Evolutionary conservation across 2,888 invertebrate species (phyloP), one percentile per base, ranked within the genome.

Genomic region (Agriopis leucophaearia): DNA sequence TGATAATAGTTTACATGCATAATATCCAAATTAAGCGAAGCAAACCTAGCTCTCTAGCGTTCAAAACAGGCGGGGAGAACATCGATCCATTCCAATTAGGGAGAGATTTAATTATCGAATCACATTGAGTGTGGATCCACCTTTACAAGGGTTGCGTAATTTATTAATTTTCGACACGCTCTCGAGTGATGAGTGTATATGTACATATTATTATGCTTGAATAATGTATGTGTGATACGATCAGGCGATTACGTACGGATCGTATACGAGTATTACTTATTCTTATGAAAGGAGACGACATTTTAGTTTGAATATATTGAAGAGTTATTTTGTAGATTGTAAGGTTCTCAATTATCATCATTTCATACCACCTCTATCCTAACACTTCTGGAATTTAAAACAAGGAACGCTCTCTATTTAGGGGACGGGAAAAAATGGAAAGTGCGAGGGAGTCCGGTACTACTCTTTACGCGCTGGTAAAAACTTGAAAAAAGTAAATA

Each of bases 51-150:
- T 60, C 45, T 15, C 47, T 48, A 48, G 47, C 12, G 35, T 55
- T 44, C 50, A 52, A 55, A 58, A 54, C 48, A 54, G 57, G 27
- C 51, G 54, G 27, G n/a, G 61, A 45, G 60, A 63, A 64, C 72
- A 76, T 79, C 80, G 78, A 81, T 78, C 78, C 66, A 63, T 72
- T 77, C 80, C 81, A 85, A 87, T 87, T 85, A 85, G 73, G 78
- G 64, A 55, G 74, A 79, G 80, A 85, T 87, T 86, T 83, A 84
- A 88, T 87, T 87, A 88, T 81, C 72, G 69, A 77, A 66, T 78
- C 79, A 70, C 76, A 81, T 80, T 76, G 76, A 78, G 74, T 74
- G 69, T 73, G 70, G 74, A 74, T 74, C 74, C 71, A 66, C 74
- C 75, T 75, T 76, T 74, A 73, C 66, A 64, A 73, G 73, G 63